phyloP scores from a whole-genome alignment of 2,888 invertebrate species.

The Emmelina monodactyla region DNA sequence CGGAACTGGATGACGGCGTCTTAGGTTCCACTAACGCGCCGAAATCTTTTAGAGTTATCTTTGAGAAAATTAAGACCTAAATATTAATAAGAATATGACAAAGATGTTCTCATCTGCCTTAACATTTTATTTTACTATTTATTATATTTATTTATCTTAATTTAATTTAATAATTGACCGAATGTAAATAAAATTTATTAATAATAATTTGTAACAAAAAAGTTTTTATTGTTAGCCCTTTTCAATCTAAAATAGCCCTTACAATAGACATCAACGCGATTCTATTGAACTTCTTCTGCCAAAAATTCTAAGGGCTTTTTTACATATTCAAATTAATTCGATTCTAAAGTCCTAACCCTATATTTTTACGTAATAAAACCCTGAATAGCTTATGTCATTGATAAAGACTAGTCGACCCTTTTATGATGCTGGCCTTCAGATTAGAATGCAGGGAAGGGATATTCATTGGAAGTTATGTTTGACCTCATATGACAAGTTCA shows the following conservation, averaged over 20 bases:
- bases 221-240: too few relatives aligned
- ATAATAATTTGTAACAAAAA: too few relatives aligned
- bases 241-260: not conserved
- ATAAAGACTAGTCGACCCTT: conserved; percentile 33
- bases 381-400: conserved; percentile 28
- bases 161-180: too few relatives aligned
- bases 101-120: too few relatives aligned
- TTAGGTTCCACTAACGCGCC: conserved; percentile 77
- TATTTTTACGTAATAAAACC: conserved; percentile 7
- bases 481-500: conserved; percentile 51
- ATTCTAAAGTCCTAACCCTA: too few relatives aligned
- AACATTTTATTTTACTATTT: too few relatives aligned
- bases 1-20: conserved; percentile 72
- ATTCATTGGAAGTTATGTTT: conserved; percentile 37
- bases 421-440: conserved; percentile 39
- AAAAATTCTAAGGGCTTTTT: too few relatives aligned
- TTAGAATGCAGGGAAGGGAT: conserved; percentile 41
- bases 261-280: not conserved
- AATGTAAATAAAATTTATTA: too few relatives aligned
- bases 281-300: not conserved
- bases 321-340: too few relatives aligned
- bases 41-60: conserved; percentile 29
- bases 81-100: too few relatives aligned
- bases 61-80: not conserved
- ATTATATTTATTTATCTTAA: too few relatives aligned